Base-by-base conservation (phyloP, 2,113 vertebrate genomes). In the Ailuropoda melanoleuca region DNA sequence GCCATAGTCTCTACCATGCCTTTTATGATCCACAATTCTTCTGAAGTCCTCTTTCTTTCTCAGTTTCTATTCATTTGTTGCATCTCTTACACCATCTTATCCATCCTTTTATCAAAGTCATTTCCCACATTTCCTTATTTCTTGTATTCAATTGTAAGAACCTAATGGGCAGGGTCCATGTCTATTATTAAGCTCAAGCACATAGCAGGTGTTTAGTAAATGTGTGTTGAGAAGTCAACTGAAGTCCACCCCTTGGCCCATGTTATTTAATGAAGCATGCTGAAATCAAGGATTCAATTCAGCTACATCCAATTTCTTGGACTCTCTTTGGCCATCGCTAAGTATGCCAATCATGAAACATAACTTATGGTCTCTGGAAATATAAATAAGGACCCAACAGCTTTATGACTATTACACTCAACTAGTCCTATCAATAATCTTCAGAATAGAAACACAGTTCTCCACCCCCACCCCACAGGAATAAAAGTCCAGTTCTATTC, bases 231-330 rank as follows among this genome's bases (percentile, higher is more conserved):
- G n/a, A 88, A 92, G 43, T 92, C 43, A 88, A 1, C 4, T 15
- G 66, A 78, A 34, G 29, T 19, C 29, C 39, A 60, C 12, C 18
- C 2, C 23, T 23, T 34, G 17, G 18, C 9, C 4, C 18, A 46
- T 64, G 17, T 24, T 78, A 46, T 87, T 62, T 75, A 80, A 84
- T 56, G 1, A 9, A 97, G 50, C 75, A 14, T 83, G 77, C 80
- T 96, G 89, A 34, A 56, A 94, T 95, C 74, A 88, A 0, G 26
- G 86, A 58, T 94, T 97, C 53, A 21, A 56, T 86, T 97, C 97
- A 13, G 1, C 21, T 70, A 90, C 96, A 9, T 83, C 17, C 31
- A 75, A 19, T 60, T 66, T 34, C 3, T 75, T 74, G 19, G 48
- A 17, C 39, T 85, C 34, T 84, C 60, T 75, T 93, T 70, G 60